These are phyloP conservation scores for Apamea epomidion DNA, from an alignment of 2,888 invertebrate species.

Conservation along the genomic window DNA sequence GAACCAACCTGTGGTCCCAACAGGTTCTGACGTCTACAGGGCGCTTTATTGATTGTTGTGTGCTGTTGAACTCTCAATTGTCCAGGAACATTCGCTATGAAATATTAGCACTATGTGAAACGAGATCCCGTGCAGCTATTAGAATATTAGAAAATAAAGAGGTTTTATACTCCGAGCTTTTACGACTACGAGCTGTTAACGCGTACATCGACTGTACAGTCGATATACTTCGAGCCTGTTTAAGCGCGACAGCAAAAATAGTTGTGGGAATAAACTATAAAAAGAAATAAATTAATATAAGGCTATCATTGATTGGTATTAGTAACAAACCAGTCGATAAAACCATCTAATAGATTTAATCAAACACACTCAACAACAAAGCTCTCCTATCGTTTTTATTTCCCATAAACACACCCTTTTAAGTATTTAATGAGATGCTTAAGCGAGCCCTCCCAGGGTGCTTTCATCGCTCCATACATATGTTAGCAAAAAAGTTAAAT, in stretches of 20 bases:
- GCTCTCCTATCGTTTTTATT: conserved; percentile 35
- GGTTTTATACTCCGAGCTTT: conserved; percentile 26
- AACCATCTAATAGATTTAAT: conserved; percentile 41
- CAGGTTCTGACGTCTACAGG: not conserved
- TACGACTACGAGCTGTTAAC: conserved; percentile 36
- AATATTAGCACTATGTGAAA: conserved; percentile 60
- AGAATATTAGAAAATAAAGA: conserved; percentile 58
- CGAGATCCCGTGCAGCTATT: conserved; percentile 56
- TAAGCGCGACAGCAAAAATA: conserved; percentile 24
- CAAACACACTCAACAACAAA: conserved; percentile 49
- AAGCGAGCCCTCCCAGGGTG: conserved; percentile 76
- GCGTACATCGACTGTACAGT: not conserved
- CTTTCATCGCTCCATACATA: conserved; percentile 73
- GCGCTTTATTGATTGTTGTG: conserved; percentile 69
- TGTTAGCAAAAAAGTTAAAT: conserved; percentile 74
- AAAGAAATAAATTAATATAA: not conserved
- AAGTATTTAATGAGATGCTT: conserved; percentile 76
- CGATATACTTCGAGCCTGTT: not conserved
- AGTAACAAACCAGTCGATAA: conserved; percentile 32
- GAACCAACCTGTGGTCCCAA: not conserved
- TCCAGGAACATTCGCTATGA: conserved; percentile 52
- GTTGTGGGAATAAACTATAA: not conserved
- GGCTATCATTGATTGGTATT: conserved; percentile 8
- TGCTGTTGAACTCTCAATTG: conserved; percentile 73
- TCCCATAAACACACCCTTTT: conserved; percentile 61